These are phyloP conservation scores for Ophiothrix spiculata DNA, from an alignment of 35 echinoderm and acorn worm species.

Conservation along the genomic window DNA sequence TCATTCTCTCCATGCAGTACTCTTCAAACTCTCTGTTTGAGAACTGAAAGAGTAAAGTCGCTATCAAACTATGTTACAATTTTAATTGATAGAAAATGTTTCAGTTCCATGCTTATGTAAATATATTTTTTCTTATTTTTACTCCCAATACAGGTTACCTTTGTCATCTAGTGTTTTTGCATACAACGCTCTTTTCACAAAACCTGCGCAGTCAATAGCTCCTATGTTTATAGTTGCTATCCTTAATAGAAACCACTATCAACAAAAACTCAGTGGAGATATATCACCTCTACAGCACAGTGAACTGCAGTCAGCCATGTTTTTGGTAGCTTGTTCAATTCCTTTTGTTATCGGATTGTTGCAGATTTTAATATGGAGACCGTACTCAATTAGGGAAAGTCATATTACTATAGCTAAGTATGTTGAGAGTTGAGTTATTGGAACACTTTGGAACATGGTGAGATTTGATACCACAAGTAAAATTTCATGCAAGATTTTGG, in stretches of 20 bases:
- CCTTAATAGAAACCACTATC: conserved; percentile 1
- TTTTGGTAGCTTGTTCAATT: not conserved
- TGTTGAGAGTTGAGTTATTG: not conserved
- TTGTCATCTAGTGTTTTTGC: conserved; percentile 73
- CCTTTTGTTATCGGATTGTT: not conserved
- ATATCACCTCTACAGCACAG: not conserved
- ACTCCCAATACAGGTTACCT: conserved; percentile 36
- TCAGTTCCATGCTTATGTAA: no score
- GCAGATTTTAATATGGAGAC: not conserved
- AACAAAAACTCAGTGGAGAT: not conserved
- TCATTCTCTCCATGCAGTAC: no score
- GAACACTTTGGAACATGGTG: no score
- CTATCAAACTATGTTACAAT: no score
- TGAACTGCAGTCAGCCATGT: not conserved
- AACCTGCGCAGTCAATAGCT: conserved; percentile 67
- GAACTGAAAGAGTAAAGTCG: no score
- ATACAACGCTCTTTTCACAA: conserved; percentile 80
- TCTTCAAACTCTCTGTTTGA: no score
- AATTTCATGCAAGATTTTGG: no score
- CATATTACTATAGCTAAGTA: not conserved
- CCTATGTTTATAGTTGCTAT: conserved; percentile 60
- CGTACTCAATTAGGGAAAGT: not conserved
- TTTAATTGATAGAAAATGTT: no score
- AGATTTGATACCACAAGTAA: no score
- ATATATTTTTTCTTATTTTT: conserved; percentile 4